These are phyloP conservation scores for Xylocopa sonorina DNA, from an alignment of 1,140 invertebrate species.

Conservation along the genomic window DNA sequence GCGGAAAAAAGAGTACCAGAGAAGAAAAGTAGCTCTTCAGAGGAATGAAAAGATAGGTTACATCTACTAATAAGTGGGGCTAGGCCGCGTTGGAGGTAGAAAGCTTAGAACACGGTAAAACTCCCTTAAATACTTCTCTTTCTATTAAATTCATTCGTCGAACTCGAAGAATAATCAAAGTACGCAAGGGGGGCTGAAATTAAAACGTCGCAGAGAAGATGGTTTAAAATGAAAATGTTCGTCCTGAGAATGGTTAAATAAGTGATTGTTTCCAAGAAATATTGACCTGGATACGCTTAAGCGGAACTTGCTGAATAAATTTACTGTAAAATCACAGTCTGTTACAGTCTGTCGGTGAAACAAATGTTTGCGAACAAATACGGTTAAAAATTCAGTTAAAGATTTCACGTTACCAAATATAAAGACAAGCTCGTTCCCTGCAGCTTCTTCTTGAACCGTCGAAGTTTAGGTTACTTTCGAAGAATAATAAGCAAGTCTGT, in stretches of 20 bases:
- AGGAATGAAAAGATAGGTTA: conserved; percentile 14
- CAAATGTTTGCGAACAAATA: no score
- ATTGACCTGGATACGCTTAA: no score
- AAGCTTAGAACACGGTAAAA: neutral
- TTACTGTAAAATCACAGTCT: no score
- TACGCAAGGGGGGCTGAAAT: neutral
- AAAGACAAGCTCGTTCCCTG: neutral
- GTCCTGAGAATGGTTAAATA: no score
- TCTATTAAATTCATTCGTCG: neutral
- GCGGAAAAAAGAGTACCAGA: neutral
- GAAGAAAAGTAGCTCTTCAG: conserved; percentile 19
- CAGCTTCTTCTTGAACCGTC: neutral
- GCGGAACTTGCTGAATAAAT: no score
- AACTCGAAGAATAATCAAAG: neutral
- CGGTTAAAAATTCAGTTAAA: neutral
- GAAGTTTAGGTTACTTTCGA: conserved; percentile 24
- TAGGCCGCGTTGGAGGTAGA: neutral
- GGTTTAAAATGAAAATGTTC: no score
- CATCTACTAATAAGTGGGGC: conserved; percentile 28
- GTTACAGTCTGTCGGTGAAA: no score
- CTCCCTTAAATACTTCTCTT: neutral
- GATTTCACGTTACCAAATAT: neutral
- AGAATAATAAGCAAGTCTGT: conserved; percentile 29
- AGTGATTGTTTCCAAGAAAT: no score
- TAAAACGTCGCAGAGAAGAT: neutral